A percentile compares a stretch with the other conserved stretches of the same genome.
phyloP scores from a whole-genome alignment of 2,113 vertebrate genomes.

The Ursus arctos region DNA sequence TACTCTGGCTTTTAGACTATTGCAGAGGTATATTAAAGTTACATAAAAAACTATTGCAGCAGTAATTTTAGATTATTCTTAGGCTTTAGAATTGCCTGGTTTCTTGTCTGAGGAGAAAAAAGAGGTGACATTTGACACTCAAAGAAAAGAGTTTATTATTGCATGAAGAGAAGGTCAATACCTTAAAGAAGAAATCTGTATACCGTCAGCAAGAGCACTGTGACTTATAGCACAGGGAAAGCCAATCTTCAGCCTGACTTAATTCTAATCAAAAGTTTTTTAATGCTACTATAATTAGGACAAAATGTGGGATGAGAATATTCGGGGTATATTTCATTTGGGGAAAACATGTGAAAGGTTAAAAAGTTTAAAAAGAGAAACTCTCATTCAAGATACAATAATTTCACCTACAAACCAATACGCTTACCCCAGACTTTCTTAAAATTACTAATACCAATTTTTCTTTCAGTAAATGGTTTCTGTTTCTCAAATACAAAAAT shows the following conservation, averaged over 20 bases:
- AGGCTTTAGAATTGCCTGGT: not conserved
- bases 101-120: not conserved
- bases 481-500: conserved; percentile 32
- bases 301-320: not conserved
- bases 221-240: not conserved
- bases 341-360: not conserved
- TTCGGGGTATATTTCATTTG: not conserved
- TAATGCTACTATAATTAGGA: not conserved
- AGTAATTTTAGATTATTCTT: not conserved
- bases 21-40: not conserved
- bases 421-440: not conserved
- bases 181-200: not conserved
- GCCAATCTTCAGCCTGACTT: not conserved
- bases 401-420: not conserved
- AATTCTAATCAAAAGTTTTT: not conserved
- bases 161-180: not conserved
- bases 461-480: not conserved
- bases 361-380: conserved; percentile 20
- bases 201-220: not conserved
- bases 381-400: not conserved
- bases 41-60: too few species aligned
- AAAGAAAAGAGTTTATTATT: conserved; percentile 19
- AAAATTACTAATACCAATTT: not conserved
- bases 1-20: not conserved
- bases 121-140: not conserved